Base-by-base conservation (phyloP, 2,113 vertebrate genomes). In the Melanerpes formicivorus region DNA sequence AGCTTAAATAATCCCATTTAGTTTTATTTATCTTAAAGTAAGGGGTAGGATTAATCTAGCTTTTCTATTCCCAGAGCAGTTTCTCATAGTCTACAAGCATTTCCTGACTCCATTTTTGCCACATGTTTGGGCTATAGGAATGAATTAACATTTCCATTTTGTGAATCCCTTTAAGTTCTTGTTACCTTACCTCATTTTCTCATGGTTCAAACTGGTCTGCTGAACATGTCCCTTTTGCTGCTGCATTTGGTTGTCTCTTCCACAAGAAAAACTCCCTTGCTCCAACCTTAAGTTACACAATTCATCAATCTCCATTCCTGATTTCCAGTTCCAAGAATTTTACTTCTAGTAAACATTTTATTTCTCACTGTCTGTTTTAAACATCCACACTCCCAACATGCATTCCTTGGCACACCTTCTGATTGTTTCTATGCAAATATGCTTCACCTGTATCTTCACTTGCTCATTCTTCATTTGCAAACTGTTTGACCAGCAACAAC, bases 1-100 rank as follows among this genome's bases (percentile, higher is more conserved):
- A 93, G 70, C 62, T 93, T 58, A 84, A 92, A 88, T 86, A 93
- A 96, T 93, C 88, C 90, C 73, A 60, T 84, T 75, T 86, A 75
- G 37, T 71, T 72, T 88, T 40, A 40, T 40, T 40, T 40, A 40
- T 40, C 40, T 40, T 40, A 40, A 40, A 11, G 40, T 40, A 40
- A 40, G 11, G 40, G 40, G 40, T 40, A 40, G 40, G 40, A 40
- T 40, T 40, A 40, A 40, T 40, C 40, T 40, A 40, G 10, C 4
- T 40, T 83, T 77, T 88, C 56, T 79, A 71, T 64, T 69, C 69
- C 65, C 79, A 52, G 50, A 52, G 50, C 22, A 90, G 30, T 37
- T 83, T 83, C 75, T 71, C 69, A 67, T 10, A 67, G 59, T 17
- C 32, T 64, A 30, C 8, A 55, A 3, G 6, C 18, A 32, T n/a